phyloP scores from a whole-genome alignment of 1,140 invertebrate species.

The Pinna nobilis region DNA sequence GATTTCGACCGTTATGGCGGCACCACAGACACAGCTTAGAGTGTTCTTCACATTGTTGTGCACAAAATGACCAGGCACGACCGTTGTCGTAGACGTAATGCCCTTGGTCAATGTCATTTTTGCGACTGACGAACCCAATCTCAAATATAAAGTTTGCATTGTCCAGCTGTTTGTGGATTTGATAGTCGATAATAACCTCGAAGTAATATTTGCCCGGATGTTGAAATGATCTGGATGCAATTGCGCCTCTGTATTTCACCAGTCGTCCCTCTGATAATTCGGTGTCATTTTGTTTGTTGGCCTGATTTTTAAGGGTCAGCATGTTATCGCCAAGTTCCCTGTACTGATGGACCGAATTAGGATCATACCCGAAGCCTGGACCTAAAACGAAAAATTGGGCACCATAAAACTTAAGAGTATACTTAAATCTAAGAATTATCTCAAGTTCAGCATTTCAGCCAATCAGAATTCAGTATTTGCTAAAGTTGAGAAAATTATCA shows the following conservation, averaged over 20 bases:
- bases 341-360: constrained; percentile 51
- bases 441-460: no score
- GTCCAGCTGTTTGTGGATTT: constrained; percentile 44
- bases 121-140: constrained; percentile 45
- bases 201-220: constrained; percentile 50
- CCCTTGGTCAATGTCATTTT: constrained; percentile 44
- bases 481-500: no score
- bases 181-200: constrained; percentile 39
- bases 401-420: not conserved
- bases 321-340: constrained; percentile 45
- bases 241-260: constrained; percentile 47
- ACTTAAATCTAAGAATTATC: no score
- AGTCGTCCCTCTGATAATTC: constrained; percentile 20
- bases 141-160: constrained; percentile 55
- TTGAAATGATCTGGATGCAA: constrained; percentile 41
- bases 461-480: no score
- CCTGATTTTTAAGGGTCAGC: constrained; percentile 36
- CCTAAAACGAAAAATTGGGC: constrained; percentile 21
- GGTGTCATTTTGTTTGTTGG: constrained; percentile 31
- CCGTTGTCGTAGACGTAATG: constrained; percentile 53
- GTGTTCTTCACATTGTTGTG: constrained; percentile 53
- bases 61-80: constrained; percentile 53
- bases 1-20: constrained; percentile 47
- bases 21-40: constrained; percentile 49
- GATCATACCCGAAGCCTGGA: constrained; percentile 41